A percentile compares a stretch with the other conserved stretches of the same genome.
These are phyloP conservation scores for Netelia fuscicornis DNA, from an alignment of 2,888 invertebrate genomes.

Conservation along the genomic window DNA sequence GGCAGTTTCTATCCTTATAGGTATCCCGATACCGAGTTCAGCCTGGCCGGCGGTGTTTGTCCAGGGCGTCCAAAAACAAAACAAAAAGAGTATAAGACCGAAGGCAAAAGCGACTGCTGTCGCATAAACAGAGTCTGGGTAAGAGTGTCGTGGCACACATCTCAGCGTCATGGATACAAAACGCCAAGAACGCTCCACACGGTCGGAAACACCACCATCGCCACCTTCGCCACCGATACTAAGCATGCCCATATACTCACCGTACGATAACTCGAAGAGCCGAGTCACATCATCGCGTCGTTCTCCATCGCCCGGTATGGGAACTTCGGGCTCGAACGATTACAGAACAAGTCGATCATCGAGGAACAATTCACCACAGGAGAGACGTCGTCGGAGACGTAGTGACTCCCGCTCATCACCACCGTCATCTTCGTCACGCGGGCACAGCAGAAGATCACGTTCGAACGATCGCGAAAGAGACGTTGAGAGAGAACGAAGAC, in stretches of 20 bases:
- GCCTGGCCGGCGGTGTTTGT: conserved; percentile 83
- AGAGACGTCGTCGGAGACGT: conserved; percentile 78
- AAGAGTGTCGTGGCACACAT: conserved; percentile 60
- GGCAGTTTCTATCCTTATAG: conserved; percentile 90
- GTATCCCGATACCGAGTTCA: conserved; percentile 87
- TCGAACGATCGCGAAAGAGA: conserved; percentile 56
- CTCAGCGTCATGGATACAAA: conserved; percentile 86
- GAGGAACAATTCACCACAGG: conserved; percentile 78
- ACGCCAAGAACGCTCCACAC: conserved; percentile 85
- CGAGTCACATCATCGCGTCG: conserved; percentile 74
- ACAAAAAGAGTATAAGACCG: conserved; percentile 77
- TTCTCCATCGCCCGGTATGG: conserved; percentile 73
- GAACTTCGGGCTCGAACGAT: conserved; percentile 56
- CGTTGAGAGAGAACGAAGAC: conserved; percentile 71
- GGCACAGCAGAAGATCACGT: conserved; percentile 57
- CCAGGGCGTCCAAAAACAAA: conserved; percentile 18
- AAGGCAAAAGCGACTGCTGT: conserved; percentile 54
- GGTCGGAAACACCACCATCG: conserved; percentile 79
- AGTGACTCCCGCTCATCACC: conserved; percentile 79
- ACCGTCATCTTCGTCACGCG: conserved; percentile 60
- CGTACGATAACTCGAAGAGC: conserved; percentile 79
- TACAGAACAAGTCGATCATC: conserved; percentile 75
- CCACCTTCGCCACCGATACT: conserved; percentile 81
- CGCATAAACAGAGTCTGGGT: not conserved
- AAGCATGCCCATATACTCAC: conserved; percentile 76